These are phyloP conservation scores for Metaphire vulgaris DNA, from an alignment of 1,140 invertebrate genomes.

Conservation along the genomic window DNA sequence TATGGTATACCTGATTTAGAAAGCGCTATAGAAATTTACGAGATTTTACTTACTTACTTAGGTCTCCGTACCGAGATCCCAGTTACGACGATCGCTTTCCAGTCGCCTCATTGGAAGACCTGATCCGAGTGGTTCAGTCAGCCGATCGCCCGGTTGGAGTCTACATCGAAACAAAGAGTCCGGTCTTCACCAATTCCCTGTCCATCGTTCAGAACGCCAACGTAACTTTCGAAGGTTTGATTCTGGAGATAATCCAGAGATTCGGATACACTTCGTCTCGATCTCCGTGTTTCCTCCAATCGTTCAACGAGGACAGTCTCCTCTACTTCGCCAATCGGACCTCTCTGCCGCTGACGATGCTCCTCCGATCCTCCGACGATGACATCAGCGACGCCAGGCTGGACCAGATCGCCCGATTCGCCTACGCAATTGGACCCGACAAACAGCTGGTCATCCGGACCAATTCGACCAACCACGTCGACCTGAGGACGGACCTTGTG, in stretches of 20 bases:
- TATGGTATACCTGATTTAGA: no score
- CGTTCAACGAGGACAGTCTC: constrained; percentile 24
- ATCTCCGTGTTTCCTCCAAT: constrained; percentile 24
- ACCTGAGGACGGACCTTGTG: constrained; percentile 1
- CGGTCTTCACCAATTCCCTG: constrained; percentile 2
- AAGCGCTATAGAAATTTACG: no score
- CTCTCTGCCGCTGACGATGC: constrained; percentile 11
- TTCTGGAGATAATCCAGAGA: neutral
- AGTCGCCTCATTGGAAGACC: constrained; percentile 17
- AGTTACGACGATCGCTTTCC: constrained; percentile 1
- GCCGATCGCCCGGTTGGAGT: constrained; percentile 4
- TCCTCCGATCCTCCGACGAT: neutral
- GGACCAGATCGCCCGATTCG: neutral
- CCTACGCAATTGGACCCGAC: constrained; percentile 19
- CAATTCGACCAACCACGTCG: neutral
- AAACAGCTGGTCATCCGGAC: constrained; percentile 2
- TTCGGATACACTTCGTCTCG: neutral
- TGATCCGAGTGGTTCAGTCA: constrained; percentile 8
- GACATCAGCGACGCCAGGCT: neutral
- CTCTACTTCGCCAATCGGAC: neutral
- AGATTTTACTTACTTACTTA: no score
- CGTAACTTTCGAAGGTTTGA: neutral
- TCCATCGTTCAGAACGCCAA: neutral
- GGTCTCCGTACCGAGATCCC: constrained; percentile 7
- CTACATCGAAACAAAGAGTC: constrained; percentile 20